Evolutionary conservation across 2,797 vertebrate genomes (phyloP), one percentile per base, ranked within the genome.

Genomic region (Gobionotothen gibberifrons): DNA sequence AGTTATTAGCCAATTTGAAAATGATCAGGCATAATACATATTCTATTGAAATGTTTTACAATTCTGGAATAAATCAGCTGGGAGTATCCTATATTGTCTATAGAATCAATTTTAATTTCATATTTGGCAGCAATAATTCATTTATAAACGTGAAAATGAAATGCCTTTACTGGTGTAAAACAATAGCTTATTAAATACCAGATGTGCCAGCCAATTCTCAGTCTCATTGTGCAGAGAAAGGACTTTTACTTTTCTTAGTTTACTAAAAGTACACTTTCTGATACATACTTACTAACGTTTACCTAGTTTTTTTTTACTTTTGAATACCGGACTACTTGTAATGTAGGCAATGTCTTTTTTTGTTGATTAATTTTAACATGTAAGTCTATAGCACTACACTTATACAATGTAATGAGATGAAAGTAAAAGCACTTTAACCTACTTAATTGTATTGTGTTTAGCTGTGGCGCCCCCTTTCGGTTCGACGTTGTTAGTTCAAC

Each of bases 401-500:
- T 36, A 36, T 36, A 36, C 32, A 9, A 7, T 36, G 32, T 36
- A 36, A 36, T 36, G 32, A 36, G 32, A 36, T 36, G 32, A 1
- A 9, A 9, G 32, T 36, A 36, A 36, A 36, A 9, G 1, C 6
- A 36, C 32, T 36, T 36, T 36, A 36, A 36, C 32, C 32, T 36
- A 36, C 32, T 36, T 36, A 36, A 36, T 36, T 36, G 1, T 54
- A 51, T 1, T 56, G 19, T 51, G 54, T 51, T 76, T 56, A 16
- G 19, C 80, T 86, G 47, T 89, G 83, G 74, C 82, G 86, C 86
- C 87, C 69, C 53, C 90, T 72, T 3, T 69, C 64, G 83, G 78
- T 12, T 6, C 0, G 0, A 13, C 10, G 3, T 8, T 1, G 4
- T 5, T 4, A 2, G 40, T 6, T 76, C 10, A 59, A 36, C 13